Evolutionary conservation across 1,140 invertebrate species (phyloP), one percentile per base, ranked within the genome.

Genomic region (Eumeta japonica): DNA sequence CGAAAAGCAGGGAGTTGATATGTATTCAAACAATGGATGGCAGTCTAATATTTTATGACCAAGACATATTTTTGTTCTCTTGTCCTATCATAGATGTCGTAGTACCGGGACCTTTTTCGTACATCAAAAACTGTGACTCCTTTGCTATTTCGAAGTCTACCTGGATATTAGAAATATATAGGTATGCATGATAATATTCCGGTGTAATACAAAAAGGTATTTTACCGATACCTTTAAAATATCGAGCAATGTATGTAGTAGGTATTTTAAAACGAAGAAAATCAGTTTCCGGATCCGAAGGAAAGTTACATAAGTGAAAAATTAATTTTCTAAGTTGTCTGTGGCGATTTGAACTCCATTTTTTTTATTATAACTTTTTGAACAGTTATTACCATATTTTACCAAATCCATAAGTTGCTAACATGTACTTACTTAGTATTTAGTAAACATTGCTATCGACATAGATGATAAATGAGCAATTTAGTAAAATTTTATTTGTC

Each of bases 1-100:
- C 84, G 3, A 82, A 80, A 72, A 83, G 83, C 3, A 79, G 86
- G 55, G 90, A 94, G 70, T 90, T 92, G 51, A 79, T 94, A 19
- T 92, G 90, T 62, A 83, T 94, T 2, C 90, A 93, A 62, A 87
- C 85, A 13, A 63, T 94, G 33, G 91, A 95, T 68, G 90, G 91
- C 1, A 83, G 84, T 11, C 55, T 95, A 1, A 81, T 83, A 20
- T 87, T 95, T 52, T 94, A 87, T 70, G 93, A 96, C 59, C 90
- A 95, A 68, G 92, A 95, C 59, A 83, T 83, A 17, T 87, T 87
- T 60, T 78, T 85, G 13, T 92, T 92, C 52, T 81, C 79, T 47
- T 83, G 87, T 33, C 79, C 83, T 41, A 75, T 94, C 18, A 85
- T 86, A 2, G 81, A 84, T 49, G 83, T 87, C 37, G 72, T 94